These are phyloP conservation scores for Nematopogon swammerdamellus DNA, from an alignment of 2,888 invertebrate species.

Conservation along the genomic window DNA sequence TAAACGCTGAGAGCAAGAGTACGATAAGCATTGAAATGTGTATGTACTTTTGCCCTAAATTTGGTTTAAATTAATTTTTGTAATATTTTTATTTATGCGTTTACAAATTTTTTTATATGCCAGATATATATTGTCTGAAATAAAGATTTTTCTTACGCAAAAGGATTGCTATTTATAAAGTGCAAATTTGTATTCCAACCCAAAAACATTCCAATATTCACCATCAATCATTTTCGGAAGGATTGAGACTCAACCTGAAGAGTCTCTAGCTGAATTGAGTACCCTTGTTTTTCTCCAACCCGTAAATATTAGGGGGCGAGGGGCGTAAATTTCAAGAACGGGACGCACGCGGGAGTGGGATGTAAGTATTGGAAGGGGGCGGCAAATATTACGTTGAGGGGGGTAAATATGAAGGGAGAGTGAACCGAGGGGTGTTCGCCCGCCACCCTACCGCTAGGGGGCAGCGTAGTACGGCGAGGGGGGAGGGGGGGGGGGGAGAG, in stretches of 20 bases:
- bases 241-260: slow-evolving; percentile 26
- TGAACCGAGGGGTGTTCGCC: slow-evolving; percentile 20
- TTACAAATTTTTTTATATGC: no score
- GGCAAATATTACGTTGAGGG: slow-evolving; percentile 37
- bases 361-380: slow-evolving; percentile 54
- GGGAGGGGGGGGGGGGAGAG: background rate
- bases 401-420: slow-evolving; percentile 30
- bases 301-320: slow-evolving; percentile 48
- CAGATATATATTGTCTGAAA: no score
- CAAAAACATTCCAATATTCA: slow-evolving; percentile 22
- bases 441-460: slow-evolving; percentile 35
- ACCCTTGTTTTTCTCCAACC: slow-evolving; percentile 58
- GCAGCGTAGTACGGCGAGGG: slow-evolving; percentile 17
- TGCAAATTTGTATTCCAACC: no score
- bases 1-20: no score
- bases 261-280: slow-evolving; percentile 18
- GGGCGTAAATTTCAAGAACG: slow-evolving; percentile 23
- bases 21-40: no score
- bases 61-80: no score
- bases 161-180: no score
- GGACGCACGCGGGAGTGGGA: slow-evolving; percentile 39
- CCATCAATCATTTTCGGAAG: slow-evolving; percentile 58
- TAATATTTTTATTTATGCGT: no score
- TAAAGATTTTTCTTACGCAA: no score
- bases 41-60: no score